Percentiles rank a stretch among this genome's conserved stretches.
Conservation (phyloP, 2,797 vertebrate genomes). For the Catostomus latipinnis region DNA sequence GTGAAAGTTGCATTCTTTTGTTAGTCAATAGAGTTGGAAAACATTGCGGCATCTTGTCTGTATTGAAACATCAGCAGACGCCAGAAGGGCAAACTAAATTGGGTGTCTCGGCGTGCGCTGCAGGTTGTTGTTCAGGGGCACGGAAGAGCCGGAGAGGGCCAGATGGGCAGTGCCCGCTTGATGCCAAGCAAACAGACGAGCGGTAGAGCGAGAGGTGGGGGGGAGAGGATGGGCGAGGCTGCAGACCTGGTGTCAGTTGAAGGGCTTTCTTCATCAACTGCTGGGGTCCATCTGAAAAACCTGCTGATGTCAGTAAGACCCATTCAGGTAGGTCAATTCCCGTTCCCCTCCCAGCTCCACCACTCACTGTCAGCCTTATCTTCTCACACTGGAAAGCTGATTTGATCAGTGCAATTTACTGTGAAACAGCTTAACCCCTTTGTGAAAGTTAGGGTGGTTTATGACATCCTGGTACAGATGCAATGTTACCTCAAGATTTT, state of each 20-base stretch:
- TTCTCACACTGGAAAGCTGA: slow-evolving; percentile 59
- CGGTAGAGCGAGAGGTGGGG: slow-evolving; percentile 68
- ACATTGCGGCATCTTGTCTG: slow-evolving; percentile 29
- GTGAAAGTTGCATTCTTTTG: neutral
- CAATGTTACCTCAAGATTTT: neutral
- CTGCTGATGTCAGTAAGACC: slow-evolving; percentile 87
- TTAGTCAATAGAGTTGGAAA: slow-evolving; percentile 1
- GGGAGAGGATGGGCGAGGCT: slow-evolving; percentile 54
- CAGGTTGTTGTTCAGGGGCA: slow-evolving; percentile 83
- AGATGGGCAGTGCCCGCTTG: slow-evolving; percentile 78
- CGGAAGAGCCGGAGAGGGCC: slow-evolving; percentile 80
- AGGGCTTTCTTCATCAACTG: slow-evolving; percentile 89
- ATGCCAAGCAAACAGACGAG: slow-evolving; percentile 81
- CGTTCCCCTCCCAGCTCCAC: slow-evolving; percentile 52
- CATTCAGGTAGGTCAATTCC: slow-evolving; percentile 79
- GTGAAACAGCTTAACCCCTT: slow-evolving; percentile 55
- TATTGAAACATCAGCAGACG: slow-evolving; percentile 66
- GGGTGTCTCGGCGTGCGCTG: slow-evolving; percentile 68
- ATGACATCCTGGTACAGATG: slow-evolving; percentile 9
- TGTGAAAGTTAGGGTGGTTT: slow-evolving; percentile 16
- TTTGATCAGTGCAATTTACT: slow-evolving; percentile 59
- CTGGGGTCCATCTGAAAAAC: slow-evolving; percentile 84
- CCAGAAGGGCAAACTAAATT: slow-evolving; percentile 68
- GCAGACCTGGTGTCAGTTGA: slow-evolving; percentile 80
- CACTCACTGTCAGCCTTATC: slow-evolving; percentile 65